phyloP scores from a whole-genome alignment of 2,113 vertebrate species.

The Anthoscopus minutus region DNA sequence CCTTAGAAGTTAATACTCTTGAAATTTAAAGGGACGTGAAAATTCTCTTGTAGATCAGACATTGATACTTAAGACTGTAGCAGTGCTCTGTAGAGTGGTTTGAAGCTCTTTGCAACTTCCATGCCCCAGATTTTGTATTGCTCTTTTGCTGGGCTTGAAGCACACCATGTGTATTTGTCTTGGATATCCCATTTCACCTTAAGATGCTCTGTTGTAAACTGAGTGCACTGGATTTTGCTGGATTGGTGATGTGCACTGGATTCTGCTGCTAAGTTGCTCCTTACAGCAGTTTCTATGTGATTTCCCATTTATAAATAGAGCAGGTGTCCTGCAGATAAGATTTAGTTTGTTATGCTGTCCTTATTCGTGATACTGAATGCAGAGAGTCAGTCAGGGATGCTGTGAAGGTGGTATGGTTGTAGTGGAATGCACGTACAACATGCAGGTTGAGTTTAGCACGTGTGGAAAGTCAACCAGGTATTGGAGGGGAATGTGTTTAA shows the following conservation, averaged over 20 bases:
- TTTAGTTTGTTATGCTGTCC: background rate
- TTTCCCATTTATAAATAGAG: background rate
- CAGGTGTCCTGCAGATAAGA: background rate
- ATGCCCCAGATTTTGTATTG: background rate
- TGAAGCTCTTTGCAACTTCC: background rate
- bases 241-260: background rate
- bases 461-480: background rate
- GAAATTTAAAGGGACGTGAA: background rate
- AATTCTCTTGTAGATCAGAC: background rate
- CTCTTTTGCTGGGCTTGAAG: background rate
- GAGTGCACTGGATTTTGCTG: background rate
- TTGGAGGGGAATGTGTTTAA: background rate
- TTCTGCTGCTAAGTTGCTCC: background rate
- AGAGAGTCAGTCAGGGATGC: background rate
- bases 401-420: background rate
- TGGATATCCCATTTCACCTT: background rate
- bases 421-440: background rate
- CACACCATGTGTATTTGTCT: background rate
- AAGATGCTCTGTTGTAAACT: background rate
- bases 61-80: background rate
- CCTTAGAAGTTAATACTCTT: background rate
- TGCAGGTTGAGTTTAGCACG: background rate
- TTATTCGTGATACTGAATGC: background rate
- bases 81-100: background rate
- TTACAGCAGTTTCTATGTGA: background rate